phyloP scores from a whole-genome alignment of 2,888 invertebrate species.

The Taphrorychus bicolor region DNA sequence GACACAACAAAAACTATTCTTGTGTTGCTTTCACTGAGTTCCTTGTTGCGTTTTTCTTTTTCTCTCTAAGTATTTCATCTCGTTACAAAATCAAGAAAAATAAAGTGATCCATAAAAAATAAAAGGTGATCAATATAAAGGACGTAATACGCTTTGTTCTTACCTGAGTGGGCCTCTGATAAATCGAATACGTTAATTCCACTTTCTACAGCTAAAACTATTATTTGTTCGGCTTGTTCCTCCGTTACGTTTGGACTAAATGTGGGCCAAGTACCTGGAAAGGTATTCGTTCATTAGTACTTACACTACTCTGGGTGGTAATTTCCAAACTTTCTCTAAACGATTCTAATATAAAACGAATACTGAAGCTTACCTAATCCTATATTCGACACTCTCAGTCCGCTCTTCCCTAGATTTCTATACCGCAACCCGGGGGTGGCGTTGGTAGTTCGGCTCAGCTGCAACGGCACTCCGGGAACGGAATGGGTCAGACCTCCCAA shows the following conservation, averaged over 20 bases:
- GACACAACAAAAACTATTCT: not conserved
- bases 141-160: constrained; percentile 6
- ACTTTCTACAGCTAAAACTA: constrained; percentile 91
- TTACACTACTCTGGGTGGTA: no score
- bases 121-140: no score
- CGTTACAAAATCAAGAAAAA: no score
- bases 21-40: no score
- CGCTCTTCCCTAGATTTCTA: constrained; percentile 95
- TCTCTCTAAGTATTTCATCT: no score
- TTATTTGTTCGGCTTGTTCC: constrained; percentile 88
- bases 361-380: constrained; percentile 78
- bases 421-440: constrained; percentile 85
- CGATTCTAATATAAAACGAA: no score
- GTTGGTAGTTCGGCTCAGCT: constrained; percentile 70
- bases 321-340: no score
- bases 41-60: no score
- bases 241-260: constrained; percentile 79
- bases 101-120: no score
- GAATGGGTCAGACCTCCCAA: constrained; percentile 57
- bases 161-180: constrained; percentile 88
- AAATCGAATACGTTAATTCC: constrained; percentile 97
- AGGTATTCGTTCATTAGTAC: not conserved
- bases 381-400: constrained; percentile 91
- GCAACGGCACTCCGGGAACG: constrained; percentile 56
- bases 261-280: constrained; percentile 86